phyloP scores from a whole-genome alignment of 2,888 invertebrate species.

The Apoda limacodes region DNA sequence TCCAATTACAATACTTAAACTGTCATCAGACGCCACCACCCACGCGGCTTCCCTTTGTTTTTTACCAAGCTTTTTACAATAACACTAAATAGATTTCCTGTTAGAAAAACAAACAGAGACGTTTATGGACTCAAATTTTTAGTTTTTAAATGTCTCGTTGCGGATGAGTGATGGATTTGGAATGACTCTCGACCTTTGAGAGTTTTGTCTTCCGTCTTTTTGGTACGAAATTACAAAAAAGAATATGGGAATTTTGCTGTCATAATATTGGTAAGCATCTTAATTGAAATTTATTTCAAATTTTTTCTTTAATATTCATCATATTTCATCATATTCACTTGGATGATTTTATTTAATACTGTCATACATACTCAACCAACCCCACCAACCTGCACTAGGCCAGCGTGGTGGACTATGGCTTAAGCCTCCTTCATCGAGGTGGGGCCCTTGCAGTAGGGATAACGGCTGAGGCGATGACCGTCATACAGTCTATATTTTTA shows the following conservation, averaged over 20 bases:
- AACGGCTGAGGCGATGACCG: no score
- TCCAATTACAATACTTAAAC: slow-evolving; percentile 64
- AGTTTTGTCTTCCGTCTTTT: slow-evolving; percentile 42
- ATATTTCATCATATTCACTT: no score
- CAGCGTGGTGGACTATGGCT: no score
- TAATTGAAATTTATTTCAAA: no score
- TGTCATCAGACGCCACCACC: slow-evolving; percentile 67
- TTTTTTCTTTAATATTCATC: slow-evolving; percentile 7
- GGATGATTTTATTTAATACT: no score
- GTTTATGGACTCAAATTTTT: slow-evolving; percentile 59
- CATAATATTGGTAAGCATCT: no score
- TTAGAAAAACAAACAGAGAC: slow-evolving; percentile 64
- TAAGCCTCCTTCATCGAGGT: no score
- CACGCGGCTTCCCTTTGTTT: slow-evolving; percentile 42
- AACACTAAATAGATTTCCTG: slow-evolving; percentile 61
- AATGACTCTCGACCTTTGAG: slow-evolving; percentile 49
- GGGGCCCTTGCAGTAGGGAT: no score
- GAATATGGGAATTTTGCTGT: no score
- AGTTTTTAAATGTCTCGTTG: slow-evolving; percentile 52
- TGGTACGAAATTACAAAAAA: slow-evolving; percentile 30
- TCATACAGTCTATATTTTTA: no score
- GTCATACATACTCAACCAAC: no score
- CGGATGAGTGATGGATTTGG: slow-evolving; percentile 60
- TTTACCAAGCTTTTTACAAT: slow-evolving; percentile 50
- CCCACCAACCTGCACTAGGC: no score